Evolutionary conservation across 1,140 invertebrate species (phyloP).

Genomic region (Brachionus rubens): DNA sequence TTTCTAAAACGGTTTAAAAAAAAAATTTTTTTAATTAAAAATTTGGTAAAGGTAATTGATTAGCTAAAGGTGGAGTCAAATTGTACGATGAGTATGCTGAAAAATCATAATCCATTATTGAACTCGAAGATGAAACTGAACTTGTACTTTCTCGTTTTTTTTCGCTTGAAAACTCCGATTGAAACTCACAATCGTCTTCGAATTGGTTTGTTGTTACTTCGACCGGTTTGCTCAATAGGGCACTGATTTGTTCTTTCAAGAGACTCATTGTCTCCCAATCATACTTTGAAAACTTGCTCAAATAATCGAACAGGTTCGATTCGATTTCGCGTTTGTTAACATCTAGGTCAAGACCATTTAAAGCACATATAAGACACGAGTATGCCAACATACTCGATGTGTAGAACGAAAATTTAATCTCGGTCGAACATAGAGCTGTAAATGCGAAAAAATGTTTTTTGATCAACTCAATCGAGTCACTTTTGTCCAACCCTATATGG

Average conservation of each 20-base stretch:
- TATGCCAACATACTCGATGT: conserved; percentile 81
- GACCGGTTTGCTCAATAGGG: background rate
- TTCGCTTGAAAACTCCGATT: background rate
- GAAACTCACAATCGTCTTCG: background rate
- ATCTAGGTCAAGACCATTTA: background rate
- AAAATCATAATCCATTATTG: background rate
- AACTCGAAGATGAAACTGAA: background rate
- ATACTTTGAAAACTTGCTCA: background rate
- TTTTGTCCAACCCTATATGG: background rate
- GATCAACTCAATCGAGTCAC: background rate
- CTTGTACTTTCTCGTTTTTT: background rate
- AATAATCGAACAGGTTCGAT: background rate
- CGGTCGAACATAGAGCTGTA: conserved; percentile 61
- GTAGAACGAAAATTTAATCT: conserved; percentile 79
- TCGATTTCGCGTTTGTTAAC: background rate
- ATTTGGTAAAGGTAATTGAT: conserved; percentile 15
- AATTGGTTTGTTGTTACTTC: background rate
- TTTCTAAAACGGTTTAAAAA: too few relatives aligned
- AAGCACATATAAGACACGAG: background rate
- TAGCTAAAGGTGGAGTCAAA: conserved; percentile 8
- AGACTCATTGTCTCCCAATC: background rate
- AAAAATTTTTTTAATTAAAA: too few relatives aligned
- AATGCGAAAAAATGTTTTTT: conserved; percentile 7
- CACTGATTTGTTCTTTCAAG: background rate
- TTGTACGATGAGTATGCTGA: background rate